phyloP scores from a whole-genome alignment of 2,797 vertebrate species.

The Borostomias antarcticus region DNA sequence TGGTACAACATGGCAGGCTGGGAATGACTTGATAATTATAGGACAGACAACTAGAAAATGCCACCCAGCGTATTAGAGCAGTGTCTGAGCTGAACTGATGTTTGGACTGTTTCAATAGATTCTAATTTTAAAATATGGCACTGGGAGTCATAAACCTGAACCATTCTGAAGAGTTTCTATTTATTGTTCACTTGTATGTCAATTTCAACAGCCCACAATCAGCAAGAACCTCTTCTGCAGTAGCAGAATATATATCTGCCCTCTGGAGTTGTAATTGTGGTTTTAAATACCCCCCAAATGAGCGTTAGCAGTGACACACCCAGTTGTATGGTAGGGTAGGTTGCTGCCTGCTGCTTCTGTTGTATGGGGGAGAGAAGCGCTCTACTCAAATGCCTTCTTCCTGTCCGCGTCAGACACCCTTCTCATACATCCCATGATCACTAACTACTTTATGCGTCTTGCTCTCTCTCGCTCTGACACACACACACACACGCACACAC shows the following conservation, averaged over 20 bases:
- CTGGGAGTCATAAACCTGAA: neutral
- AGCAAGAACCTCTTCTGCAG: no score
- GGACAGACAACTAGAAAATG: slow-evolving; percentile 46
- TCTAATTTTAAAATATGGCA: neutral
- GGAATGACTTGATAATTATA: slow-evolving; percentile 46
- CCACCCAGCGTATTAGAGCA: slow-evolving; percentile 13
- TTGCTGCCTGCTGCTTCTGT: no score
- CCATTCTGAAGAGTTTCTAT: neutral
- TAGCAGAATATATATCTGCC: neutral
- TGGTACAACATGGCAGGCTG: slow-evolving; percentile 48
- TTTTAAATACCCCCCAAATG: slow-evolving; percentile 1
- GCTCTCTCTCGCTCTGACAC: no score
- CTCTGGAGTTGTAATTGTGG: neutral
- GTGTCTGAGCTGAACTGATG: neutral
- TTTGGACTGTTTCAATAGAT: neutral
- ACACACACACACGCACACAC: neutral
- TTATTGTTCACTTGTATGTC: no score
- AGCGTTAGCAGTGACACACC: slow-evolving; percentile 15
- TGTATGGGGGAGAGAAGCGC: no score
- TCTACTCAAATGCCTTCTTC: slow-evolving; percentile 8
- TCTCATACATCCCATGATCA: slow-evolving; percentile 30
- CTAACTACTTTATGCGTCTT: slow-evolving; percentile 28
- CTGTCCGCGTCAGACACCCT: slow-evolving; percentile 31
- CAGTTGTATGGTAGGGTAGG: neutral
- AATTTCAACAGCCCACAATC: no score